Evolutionary conservation across 2,797 vertebrate genomes (phyloP), one percentile per base, ranked within the genome.

Genomic region (Tapirus indicus): DNA sequence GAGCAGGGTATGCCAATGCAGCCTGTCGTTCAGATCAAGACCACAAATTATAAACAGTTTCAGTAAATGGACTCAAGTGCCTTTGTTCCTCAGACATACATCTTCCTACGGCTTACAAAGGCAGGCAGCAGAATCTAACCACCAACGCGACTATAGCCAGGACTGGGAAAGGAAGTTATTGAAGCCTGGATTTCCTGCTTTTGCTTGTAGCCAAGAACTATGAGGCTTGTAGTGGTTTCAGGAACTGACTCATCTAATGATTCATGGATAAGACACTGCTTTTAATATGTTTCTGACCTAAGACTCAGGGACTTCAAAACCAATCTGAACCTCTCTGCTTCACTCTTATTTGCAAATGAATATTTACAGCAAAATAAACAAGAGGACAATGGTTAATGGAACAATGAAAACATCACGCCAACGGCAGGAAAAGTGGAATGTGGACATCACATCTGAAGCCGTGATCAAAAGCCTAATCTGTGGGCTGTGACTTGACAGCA

Each of bases 231-330:
- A 99, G 99, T 99, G 99, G 99, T 99, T 99, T 99, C 99, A 99
- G 99, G 99, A 99, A 99, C 99, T 99, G 99, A 99, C 98, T 99
- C 99, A 99, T 99, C 98, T 99, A 99, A 99, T 99, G 99, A 99
- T 99, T 99, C 99, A 99, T 98, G 99, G 98, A 99, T 99, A 99
- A 99, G 98, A 99, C 99, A 99, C 99, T 99, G 98, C 98, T 99
- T 99, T 99, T 99, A 99, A 99, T 99, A 98, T 98, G 98, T 98
- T 98, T 99, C 98, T 99, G 98, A 99, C 99, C 99, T 95, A 97
- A 98, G 98, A 98, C 98, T 98, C 97, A 98, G 98, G 97, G 98
- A 98, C 98, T 98, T 98, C 97, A 98, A 98, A 99, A 98, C 25
- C 95, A 97, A 92, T 62, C 91, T 95, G 84, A 96, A 97, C 69